phyloP scores from a whole-genome alignment of 1,140 invertebrate species.

The Aphis craccivora region DNA sequence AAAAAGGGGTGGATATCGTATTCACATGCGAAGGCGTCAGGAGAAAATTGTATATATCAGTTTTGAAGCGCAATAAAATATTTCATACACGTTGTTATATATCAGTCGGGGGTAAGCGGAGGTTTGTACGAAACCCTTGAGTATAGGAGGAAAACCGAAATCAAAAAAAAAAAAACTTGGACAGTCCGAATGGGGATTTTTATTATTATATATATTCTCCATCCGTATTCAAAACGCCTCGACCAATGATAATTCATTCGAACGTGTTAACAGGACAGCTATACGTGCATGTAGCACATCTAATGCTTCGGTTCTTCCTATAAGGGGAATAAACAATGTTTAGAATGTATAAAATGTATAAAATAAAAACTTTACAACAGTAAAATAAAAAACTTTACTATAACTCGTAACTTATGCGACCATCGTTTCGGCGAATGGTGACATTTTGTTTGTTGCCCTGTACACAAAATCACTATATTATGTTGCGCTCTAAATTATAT shows the following conservation, averaged over 20 bases:
- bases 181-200: slow-evolving; percentile 56
- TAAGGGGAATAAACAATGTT: slow-evolving; percentile 41
- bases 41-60: slow-evolving; percentile 57
- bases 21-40: slow-evolving; percentile 52
- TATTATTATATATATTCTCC: slow-evolving; percentile 50
- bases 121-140: slow-evolving; percentile 26
- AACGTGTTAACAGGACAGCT: slow-evolving; percentile 55
- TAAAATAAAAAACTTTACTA: slow-evolving; percentile 46
- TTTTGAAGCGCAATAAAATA: slow-evolving; percentile 56
- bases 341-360: slow-evolving; percentile 24
- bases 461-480: slow-evolving; percentile 32
- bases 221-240: slow-evolving; percentile 54
- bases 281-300: neutral
- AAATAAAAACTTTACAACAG: slow-evolving; percentile 41
- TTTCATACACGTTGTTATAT: slow-evolving; percentile 55
- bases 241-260: slow-evolving; percentile 56
- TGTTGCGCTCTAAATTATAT: neutral
- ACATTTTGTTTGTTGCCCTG: neutral
- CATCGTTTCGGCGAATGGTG: slow-evolving; percentile 28
- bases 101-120: neutral
- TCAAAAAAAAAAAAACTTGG: slow-evolving; percentile 48
- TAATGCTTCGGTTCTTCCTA: neutral
- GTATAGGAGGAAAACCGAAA: slow-evolving; percentile 36
- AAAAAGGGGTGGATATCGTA: slow-evolving; percentile 8
- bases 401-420: slow-evolving; percentile 48